Conservation (phyloP, 2,113 vertebrate genomes). For the Chaenogobius annularis region DNA sequence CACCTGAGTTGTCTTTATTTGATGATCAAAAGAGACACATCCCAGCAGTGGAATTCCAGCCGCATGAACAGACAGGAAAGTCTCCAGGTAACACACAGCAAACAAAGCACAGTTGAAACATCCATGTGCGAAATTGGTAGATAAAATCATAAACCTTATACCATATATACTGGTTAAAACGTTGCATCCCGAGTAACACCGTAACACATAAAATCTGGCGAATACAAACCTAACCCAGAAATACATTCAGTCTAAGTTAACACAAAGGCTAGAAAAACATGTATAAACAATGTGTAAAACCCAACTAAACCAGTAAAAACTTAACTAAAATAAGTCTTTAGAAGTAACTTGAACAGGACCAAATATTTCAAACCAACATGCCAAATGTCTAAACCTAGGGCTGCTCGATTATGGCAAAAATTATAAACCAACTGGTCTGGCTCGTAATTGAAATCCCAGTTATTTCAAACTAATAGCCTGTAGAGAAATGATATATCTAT, state of each 20-base stretch:
- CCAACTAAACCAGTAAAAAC: neutral
- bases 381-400: too few relatives aligned
- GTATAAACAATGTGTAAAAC: too few relatives aligned
- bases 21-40: conserved; percentile 81
- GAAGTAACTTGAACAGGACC: too few relatives aligned
- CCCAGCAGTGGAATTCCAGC: conserved; percentile 77
- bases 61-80: conserved; percentile 78
- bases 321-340: too few relatives aligned
- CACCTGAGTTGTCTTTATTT: conserved; percentile 81
- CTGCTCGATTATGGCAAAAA: too few relatives aligned
- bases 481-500: too few relatives aligned
- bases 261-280: too few relatives aligned
- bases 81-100: conserved; percentile 64
- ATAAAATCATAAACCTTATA: too few relatives aligned
- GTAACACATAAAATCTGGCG: neutral
- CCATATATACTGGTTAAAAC: neutral
- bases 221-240: neutral
- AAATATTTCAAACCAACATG: too few relatives aligned
- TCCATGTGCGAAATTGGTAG: conserved; percentile 45
- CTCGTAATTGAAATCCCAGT: neutral
- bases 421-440: neutral
- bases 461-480: neutral
- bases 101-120: conserved; percentile 52
- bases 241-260: neutral
- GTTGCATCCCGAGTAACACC: neutral